Conservation (phyloP, 2,113 vertebrate species). For the Emydocephalus ijimae region DNA sequence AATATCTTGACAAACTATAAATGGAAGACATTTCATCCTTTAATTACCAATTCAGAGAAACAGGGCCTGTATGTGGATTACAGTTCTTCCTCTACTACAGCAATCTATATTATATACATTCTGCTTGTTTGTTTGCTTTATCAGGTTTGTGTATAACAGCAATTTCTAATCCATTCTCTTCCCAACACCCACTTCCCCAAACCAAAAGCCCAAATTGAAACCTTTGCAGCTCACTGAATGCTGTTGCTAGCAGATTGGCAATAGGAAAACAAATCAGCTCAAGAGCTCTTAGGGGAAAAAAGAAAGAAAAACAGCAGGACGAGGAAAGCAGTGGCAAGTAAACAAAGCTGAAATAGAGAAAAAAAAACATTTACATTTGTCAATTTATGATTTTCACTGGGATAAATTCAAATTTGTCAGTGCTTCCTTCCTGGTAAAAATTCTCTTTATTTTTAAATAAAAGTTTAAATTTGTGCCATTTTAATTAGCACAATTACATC, state of each 20-base stretch:
- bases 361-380: slow-evolving; percentile 51
- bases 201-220: neutral
- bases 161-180: neutral
- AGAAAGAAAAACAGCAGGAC: slow-evolving; percentile 18
- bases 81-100: neutral
- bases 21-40: neutral
- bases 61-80: neutral
- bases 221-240: neutral
- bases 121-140: neutral
- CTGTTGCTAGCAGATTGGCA: slow-evolving; percentile 2
- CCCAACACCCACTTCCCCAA: neutral
- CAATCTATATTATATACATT: neutral
- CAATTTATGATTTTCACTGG: slow-evolving; percentile 37
- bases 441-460: neutral
- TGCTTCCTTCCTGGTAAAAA: slow-evolving; percentile 11
- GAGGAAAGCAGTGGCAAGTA: slow-evolving; percentile 54
- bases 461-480: neutral
- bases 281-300: slow-evolving; percentile 33
- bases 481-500: neutral
- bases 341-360: slow-evolving; percentile 56
- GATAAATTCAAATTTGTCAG: slow-evolving; percentile 34
- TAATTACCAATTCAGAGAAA: neutral
- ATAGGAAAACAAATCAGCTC: slow-evolving; percentile 52
- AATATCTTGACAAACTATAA: neutral
- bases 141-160: neutral